These are phyloP conservation scores for Pantherophis alleghaniensis DNA, from an alignment of 2,797 vertebrate genomes.

Conservation along the genomic window DNA sequence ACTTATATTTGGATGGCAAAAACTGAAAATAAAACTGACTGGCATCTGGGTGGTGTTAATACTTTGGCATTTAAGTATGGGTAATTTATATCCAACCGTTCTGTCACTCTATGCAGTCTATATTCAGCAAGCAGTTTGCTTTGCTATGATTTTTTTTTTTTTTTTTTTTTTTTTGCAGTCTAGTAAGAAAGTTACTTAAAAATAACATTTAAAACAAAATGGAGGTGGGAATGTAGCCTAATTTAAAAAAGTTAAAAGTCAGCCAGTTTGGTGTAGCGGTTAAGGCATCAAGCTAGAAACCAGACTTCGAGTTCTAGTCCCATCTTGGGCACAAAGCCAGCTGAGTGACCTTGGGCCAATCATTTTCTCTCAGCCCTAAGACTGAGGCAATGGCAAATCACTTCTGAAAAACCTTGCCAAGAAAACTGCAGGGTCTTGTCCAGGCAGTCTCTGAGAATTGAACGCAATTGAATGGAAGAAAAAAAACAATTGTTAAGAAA, in stretches of 20 bases:
- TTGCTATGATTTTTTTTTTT: not conserved
- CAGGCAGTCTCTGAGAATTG: not conserved
- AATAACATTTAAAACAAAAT: not conserved
- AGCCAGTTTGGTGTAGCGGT: not conserved
- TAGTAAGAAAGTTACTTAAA: not conserved
- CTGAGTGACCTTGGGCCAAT: not conserved
- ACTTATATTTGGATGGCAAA: conserved; percentile 31
- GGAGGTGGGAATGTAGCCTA: not conserved
- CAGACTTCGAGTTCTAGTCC: not conserved
- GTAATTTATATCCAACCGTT: conserved; percentile 52
- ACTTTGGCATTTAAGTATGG: conserved; percentile 44
- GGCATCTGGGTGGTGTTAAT: conserved; percentile 50
- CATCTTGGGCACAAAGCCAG: not conserved
- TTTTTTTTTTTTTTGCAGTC: not conserved
- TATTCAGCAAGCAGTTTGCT: conserved; percentile 42
- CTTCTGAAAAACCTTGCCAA: not conserved
- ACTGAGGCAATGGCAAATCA: not conserved
- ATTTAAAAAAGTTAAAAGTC: not conserved
- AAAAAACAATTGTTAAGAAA: not conserved
- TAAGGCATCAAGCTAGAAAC: not conserved
- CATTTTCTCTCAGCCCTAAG: not conserved
- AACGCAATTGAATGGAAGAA: not conserved
- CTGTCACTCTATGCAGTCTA: conserved; percentile 36
- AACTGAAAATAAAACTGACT: conserved; percentile 30
- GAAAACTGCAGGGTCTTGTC: not conserved